Evolutionary conservation across 2,113 vertebrate species (phyloP).

Genomic region (Proteles cristata): DNA sequence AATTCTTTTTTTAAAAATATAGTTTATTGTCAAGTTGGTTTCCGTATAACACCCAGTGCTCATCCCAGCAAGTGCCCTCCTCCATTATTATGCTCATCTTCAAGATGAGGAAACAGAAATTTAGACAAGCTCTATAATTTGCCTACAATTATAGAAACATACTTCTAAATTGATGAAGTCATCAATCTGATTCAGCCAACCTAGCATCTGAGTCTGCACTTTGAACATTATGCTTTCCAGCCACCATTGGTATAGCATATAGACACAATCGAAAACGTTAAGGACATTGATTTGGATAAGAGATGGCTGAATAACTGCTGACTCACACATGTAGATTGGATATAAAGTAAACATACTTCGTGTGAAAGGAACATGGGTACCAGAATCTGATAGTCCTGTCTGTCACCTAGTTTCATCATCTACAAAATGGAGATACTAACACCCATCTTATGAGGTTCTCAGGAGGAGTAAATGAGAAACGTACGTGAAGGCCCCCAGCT

Average conservation of each 20-base stretch:
- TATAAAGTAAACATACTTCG: not conserved
- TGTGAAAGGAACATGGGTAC: not conserved
- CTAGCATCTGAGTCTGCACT: not conserved
- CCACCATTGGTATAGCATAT: rapidly evolving
- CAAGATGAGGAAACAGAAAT: not conserved
- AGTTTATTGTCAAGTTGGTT: too few relatives aligned
- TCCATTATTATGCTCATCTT: not conserved
- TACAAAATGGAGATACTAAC: too few relatives aligned
- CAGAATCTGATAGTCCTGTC: not conserved
- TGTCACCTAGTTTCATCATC: not conserved
- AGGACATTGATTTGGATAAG: not conserved
- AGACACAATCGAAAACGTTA: not conserved
- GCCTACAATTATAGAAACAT: not conserved
- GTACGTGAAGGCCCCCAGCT: not conserved
- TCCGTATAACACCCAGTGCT: too few relatives aligned
- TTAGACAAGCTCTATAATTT: not conserved
- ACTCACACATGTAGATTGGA: not conserved
- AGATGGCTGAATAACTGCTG: not conserved
- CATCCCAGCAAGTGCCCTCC: too few relatives aligned
- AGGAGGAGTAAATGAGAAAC: not conserved
- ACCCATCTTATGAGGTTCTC: not conserved
- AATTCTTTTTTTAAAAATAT: not conserved
- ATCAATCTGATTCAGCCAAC: not conserved
- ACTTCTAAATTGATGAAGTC: not conserved
- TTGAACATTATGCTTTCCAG: not conserved